phyloP scores from a whole-genome alignment of 2,113 vertebrate species.

The Neopipo cinnamomea region DNA sequence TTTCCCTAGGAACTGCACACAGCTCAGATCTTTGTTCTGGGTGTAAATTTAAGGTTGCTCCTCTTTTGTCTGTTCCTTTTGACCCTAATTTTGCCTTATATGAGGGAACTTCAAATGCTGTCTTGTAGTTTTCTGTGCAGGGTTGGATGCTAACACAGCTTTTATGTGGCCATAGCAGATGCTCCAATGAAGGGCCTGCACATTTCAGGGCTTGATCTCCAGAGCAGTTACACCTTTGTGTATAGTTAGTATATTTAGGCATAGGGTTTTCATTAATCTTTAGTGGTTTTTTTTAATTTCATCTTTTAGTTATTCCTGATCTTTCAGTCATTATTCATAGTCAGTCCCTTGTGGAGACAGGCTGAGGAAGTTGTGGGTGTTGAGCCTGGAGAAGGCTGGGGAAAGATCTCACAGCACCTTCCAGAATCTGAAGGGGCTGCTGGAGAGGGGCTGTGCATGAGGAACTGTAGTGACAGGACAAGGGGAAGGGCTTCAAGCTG shows the following conservation, averaged over 20 bases:
- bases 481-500: background rate
- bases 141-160: background rate
- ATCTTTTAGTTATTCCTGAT: background rate
- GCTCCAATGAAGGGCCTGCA: background rate
- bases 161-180: slow-evolving; percentile 4
- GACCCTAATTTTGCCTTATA: background rate
- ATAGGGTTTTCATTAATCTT: background rate
- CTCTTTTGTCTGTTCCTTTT: background rate
- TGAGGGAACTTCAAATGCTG: background rate
- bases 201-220: background rate
- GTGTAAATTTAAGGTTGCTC: background rate
- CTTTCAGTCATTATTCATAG: background rate
- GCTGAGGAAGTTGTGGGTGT: background rate
- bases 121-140: background rate
- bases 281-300: background rate
- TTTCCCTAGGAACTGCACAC: background rate
- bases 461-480: background rate
- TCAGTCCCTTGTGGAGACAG: background rate
- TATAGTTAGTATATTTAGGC: background rate
- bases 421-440: background rate
- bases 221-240: background rate
- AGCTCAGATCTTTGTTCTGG: background rate
- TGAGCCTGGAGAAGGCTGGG: background rate
- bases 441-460: background rate
- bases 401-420: background rate